Percentiles rank a stretch among this genome's conserved stretches.
phyloP scores from a whole-genome alignment of 2,113 vertebrate genomes.

The Zosterops borbonicus region DNA sequence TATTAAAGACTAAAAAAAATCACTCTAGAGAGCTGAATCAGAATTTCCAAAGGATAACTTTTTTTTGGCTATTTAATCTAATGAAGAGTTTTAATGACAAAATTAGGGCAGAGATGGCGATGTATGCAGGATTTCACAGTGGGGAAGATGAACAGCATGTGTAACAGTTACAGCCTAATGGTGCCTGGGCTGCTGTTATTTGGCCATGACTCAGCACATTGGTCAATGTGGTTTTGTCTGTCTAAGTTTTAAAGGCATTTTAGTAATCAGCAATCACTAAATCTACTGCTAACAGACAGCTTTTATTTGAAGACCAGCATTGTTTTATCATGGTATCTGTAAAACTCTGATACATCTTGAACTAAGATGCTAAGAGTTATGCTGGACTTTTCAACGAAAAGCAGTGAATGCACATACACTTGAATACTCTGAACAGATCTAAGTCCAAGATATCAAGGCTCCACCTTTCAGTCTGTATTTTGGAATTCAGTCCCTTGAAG shows the following conservation, averaged over 20 bases:
- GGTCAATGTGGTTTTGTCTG: not conserved
- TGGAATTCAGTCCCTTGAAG: not conserved
- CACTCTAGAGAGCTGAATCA: not conserved
- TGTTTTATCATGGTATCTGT: not conserved
- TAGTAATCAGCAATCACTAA: not conserved
- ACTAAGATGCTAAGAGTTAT: not conserved
- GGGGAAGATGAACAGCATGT: not conserved
- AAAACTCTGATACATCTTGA: not conserved
- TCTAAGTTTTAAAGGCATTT: not conserved
- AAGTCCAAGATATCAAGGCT: not conserved
- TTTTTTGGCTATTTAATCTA: not conserved
- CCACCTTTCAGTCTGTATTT: not conserved
- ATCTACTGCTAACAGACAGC: not conserved
- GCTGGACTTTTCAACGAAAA: not conserved
- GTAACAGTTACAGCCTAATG: not conserved
- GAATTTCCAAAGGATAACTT: not conserved
- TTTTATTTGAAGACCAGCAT: not conserved
- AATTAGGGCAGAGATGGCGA: not conserved
- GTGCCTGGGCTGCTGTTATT: not conserved
- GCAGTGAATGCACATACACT: not conserved
- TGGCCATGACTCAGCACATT: not conserved
- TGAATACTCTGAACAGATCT: not conserved
- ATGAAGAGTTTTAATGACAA: not conserved
- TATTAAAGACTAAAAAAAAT: not conserved
- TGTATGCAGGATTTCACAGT: not conserved